A percentile compares a stretch with the other conserved stretches of the same genome.
Evolutionary conservation across 1,140 invertebrate genomes (phyloP).

Genomic region (Danaus melanippus): DNA sequence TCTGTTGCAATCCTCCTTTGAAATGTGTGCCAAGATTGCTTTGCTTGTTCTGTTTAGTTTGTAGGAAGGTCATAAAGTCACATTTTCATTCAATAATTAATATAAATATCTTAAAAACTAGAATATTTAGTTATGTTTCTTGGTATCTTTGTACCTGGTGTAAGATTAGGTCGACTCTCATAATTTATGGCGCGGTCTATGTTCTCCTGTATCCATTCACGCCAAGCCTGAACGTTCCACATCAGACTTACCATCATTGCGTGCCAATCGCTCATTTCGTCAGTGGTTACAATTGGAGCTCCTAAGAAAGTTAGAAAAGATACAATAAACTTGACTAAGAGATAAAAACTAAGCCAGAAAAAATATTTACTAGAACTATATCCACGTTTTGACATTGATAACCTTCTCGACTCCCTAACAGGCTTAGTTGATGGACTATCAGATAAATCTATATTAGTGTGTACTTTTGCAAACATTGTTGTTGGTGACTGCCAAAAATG

Average conservation of each 20-base stretch:
- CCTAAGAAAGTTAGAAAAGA: constrained; percentile 18
- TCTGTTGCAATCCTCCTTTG: constrained; percentile 42
- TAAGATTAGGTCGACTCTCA: constrained; percentile 12
- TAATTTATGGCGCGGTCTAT: constrained; percentile 36
- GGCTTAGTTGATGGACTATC: not conserved
- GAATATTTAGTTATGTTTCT: no score
- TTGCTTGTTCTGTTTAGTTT: constrained; percentile 17
- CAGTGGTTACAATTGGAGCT: constrained; percentile 46
- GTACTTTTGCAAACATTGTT: constrained; percentile 27
- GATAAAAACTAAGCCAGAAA: not conserved
- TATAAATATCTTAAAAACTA: no score
- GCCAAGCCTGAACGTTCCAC: constrained; percentile 60
- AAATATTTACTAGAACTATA: constrained; percentile 35
- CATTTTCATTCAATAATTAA: no score
- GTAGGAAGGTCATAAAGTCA: no score
- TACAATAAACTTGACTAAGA: not conserved
- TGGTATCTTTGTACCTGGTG: constrained; percentile 16
- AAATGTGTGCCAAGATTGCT: constrained; percentile 39
- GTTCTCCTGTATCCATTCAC: constrained; percentile 53
- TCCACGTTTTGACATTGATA: constrained; percentile 18
- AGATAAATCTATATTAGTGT: constrained; percentile 6
- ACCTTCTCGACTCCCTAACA: constrained; percentile 4
- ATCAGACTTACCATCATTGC: constrained; percentile 59
- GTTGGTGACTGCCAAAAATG: constrained; percentile 28
- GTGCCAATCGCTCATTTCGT: constrained; percentile 57